Evolutionary conservation across 2,888 invertebrate species (phyloP).

Genomic region (Eumerus sabulonum): DNA sequence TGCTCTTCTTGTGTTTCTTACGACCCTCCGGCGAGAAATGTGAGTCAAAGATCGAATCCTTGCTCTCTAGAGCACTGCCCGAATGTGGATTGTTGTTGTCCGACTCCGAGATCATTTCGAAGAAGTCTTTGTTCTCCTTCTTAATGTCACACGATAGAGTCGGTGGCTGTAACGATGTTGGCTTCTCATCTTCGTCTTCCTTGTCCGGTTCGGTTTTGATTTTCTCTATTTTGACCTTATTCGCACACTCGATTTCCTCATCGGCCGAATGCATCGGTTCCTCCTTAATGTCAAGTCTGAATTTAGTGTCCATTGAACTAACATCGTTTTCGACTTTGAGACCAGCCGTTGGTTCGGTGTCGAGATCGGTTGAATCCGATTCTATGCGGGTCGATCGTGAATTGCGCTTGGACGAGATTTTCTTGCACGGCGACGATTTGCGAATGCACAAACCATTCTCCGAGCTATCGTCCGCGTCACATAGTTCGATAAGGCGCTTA

Average conservation of each 20-base stretch:
- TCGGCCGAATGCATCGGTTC: conserved; percentile 80
- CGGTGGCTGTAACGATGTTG: conserved; percentile 27
- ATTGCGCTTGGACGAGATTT: conserved; percentile 83
- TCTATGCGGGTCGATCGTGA: conserved; percentile 85
- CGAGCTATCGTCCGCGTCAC: conserved; percentile 78
- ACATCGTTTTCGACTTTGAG: conserved; percentile 69
- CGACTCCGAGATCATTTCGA: conserved; percentile 70
- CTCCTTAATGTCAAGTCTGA: conserved; percentile 83
- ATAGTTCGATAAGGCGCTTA: conserved; percentile 78
- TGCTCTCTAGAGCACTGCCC: conserved; percentile 77
- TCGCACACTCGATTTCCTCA: conserved; percentile 34
- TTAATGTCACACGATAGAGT: conserved; percentile 72
- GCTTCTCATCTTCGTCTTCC: conserved; percentile 51
- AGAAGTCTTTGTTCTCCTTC: conserved; percentile 74
- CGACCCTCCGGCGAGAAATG: conserved; percentile 81
- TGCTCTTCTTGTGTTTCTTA: conserved; percentile 91
- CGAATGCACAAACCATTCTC: conserved; percentile 76
- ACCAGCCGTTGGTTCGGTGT: conserved; percentile 20
- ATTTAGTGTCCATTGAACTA: conserved; percentile 73
- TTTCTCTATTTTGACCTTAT: conserved; percentile 58
- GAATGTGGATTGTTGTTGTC: conserved; percentile 68
- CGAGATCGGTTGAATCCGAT: conserved; percentile 87
- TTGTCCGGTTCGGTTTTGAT: conserved; percentile 45
- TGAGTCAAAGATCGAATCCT: conserved; percentile 77
- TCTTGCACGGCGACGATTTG: conserved; percentile 78